Conservation (phyloP, 2,797 vertebrate species). For the Zenarchopterus dispar region DNA sequence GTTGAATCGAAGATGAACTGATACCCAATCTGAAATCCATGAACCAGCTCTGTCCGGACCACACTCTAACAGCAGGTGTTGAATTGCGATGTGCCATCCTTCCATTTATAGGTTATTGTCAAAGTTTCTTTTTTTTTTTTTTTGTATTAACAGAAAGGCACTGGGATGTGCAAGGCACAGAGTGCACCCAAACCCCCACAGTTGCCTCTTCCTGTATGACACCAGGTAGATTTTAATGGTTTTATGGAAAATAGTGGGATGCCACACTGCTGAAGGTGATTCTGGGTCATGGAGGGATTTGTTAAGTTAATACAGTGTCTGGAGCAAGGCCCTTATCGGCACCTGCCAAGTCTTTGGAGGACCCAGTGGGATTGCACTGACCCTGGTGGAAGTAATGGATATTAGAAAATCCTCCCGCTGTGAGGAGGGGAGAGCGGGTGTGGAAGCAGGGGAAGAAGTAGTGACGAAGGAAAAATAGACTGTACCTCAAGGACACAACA, state of each 20-base stretch:
- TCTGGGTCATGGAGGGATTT: conserved; percentile 85
- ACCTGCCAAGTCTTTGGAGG: conserved; percentile 82
- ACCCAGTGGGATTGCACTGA: conserved; percentile 83
- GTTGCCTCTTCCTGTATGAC: conserved; percentile 66
- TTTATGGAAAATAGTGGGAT: conserved; percentile 81
- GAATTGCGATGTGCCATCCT: conserved; percentile 39
- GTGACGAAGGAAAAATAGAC: conserved; percentile 64
- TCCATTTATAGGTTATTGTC: conserved; percentile 58
- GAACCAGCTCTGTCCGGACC: conserved; percentile 48
- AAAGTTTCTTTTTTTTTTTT: conserved; percentile 5
- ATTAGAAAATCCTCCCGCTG: conserved; percentile 84
- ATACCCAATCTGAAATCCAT: conserved; percentile 42
- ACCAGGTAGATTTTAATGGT: conserved; percentile 80
- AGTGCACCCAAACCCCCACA: conserved; percentile 45
- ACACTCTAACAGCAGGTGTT: conserved; percentile 48
- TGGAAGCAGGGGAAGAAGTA: conserved; percentile 64
- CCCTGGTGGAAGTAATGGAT: conserved; percentile 87
- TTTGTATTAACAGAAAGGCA: conserved; percentile 59
- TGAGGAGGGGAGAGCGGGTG: conserved; percentile 68
- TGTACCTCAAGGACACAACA: conserved; percentile 77
- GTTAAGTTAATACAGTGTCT: conserved; percentile 86
- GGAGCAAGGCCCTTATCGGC: conserved; percentile 84
- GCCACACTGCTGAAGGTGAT: conserved; percentile 78
- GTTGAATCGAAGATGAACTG: conserved; percentile 32
- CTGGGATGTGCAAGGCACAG: conserved; percentile 48